A percentile compares a stretch with the other conserved stretches of the same genome.
Conservation (phyloP, 1,140 invertebrate genomes). For the Nephila pilipes region DNA sequence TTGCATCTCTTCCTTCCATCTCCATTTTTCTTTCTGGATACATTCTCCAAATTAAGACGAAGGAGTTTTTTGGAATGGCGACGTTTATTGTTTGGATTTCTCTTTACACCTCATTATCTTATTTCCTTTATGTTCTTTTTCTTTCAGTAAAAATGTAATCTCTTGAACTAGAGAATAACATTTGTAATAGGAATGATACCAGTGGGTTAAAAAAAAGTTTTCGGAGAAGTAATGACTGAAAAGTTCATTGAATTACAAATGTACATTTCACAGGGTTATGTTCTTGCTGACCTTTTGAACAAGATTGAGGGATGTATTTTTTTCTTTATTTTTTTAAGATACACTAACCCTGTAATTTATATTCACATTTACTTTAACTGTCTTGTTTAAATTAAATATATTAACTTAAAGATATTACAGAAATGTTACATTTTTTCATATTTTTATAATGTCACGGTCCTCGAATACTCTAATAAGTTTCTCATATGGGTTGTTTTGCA, state of each 20-base stretch:
- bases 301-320: too few relatives aligned
- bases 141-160: background rate
- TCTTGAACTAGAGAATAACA: background rate
- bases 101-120: conserved; percentile 36
- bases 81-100: background rate
- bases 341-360: too few relatives aligned
- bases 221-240: background rate
- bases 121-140: background rate
- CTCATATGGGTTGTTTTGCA: too few relatives aligned
- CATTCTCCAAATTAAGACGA: background rate
- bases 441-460: too few relatives aligned
- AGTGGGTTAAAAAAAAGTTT: background rate
- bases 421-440: too few relatives aligned
- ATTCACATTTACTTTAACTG: too few relatives aligned
- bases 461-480: too few relatives aligned
- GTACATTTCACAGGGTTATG: background rate
- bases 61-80: background rate
- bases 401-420: too few relatives aligned
- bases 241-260: background rate
- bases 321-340: too few relatives aligned
- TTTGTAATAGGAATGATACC: background rate
- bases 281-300: background rate
- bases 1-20: background rate
- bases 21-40: background rate
- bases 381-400: too few relatives aligned